Conservation (phyloP, 1,140 invertebrate species). For the Leucophenga varia region DNA sequence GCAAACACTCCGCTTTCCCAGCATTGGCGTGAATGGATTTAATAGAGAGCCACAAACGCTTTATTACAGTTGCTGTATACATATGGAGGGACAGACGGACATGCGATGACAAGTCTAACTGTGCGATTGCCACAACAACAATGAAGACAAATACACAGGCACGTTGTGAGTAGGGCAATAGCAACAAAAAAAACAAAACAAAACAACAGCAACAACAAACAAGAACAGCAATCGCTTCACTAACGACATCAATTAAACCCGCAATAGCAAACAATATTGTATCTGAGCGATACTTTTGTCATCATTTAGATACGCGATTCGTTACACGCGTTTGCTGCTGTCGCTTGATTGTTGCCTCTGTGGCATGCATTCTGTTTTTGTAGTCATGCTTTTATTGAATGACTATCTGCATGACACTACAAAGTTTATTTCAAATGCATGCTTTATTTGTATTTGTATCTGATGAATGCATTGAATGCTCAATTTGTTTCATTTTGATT, state of each 20-base stretch:
- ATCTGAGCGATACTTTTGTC: conserved; percentile 28
- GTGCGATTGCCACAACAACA: conserved; percentile 8
- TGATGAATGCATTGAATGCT: no score
- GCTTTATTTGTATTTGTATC: conserved; percentile 52
- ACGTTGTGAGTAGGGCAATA: no score
- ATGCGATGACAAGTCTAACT: not conserved
- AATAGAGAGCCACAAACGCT: no score
- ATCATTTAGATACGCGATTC: conserved; percentile 14
- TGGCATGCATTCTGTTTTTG: no score
- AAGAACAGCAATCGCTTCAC: conserved; percentile 1
- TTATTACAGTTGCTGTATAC: no score
- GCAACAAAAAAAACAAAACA: conserved; percentile 7
- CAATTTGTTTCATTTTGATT: conserved; percentile 47
- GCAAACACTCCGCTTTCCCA: conserved; percentile 23
- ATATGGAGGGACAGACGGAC: no score
- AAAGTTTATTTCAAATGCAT: no score
- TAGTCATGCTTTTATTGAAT: no score
- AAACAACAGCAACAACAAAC: conserved; percentile 14
- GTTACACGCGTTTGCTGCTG: no score
- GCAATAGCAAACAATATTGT: conserved; percentile 13
- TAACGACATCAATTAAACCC: conserved; percentile 38
- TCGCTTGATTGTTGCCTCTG: no score
- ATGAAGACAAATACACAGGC: conserved; percentile 3
- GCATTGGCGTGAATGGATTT: not conserved
- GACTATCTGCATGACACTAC: no score